These are phyloP conservation scores for Varanus salvator DNA, from an alignment of 2,113 vertebrate genomes.

Conservation along the genomic window DNA sequence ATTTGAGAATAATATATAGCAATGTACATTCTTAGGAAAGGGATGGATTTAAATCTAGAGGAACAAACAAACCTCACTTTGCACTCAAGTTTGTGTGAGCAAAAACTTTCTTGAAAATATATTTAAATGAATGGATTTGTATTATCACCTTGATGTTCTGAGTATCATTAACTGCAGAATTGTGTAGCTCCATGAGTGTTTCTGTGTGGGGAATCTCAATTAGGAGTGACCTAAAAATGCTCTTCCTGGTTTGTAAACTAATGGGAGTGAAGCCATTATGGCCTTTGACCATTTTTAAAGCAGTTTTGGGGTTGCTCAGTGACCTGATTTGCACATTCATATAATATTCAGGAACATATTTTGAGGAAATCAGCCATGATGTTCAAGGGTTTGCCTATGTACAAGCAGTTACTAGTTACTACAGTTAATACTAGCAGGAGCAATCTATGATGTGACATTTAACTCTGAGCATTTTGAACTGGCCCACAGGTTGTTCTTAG, in stretches of 20 bases:
- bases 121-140: background rate
- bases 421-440: too few relatives aligned
- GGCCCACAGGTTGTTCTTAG: too few relatives aligned
- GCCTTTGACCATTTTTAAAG: background rate
- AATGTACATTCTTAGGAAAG: background rate
- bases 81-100: background rate
- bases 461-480: too few relatives aligned
- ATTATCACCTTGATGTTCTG: background rate
- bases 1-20: background rate
- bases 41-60: background rate
- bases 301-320: too few relatives aligned
- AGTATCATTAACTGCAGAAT: background rate
- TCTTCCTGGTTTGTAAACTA: background rate
- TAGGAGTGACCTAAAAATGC: background rate
- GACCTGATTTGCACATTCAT: too few relatives aligned
- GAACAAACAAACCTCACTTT: background rate
- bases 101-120: background rate
- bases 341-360: too few relatives aligned
- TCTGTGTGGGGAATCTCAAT: background rate
- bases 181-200: background rate
- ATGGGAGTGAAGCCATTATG: background rate
- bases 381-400: too few relatives aligned
- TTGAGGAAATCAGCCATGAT: too few relatives aligned
- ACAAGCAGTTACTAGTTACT: too few relatives aligned
- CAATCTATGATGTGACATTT: too few relatives aligned